Percentiles rank a stretch among this genome's conserved stretches.
Conservation (phyloP, 2,888 invertebrate genomes). For the Standfussiana lucernea region DNA sequence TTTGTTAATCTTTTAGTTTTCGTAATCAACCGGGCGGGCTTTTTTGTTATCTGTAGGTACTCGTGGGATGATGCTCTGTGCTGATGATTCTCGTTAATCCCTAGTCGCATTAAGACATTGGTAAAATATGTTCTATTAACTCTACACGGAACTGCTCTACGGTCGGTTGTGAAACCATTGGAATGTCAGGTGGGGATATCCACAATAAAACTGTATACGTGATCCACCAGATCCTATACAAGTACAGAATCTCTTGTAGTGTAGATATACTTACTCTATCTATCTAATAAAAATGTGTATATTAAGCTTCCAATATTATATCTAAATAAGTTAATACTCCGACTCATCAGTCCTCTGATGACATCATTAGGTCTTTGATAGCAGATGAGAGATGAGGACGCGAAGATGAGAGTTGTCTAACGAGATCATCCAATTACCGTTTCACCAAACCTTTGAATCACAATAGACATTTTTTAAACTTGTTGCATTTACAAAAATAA, state of each 20-base stretch:
- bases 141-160: background rate
- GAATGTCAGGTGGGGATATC: background rate
- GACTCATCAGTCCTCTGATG: background rate
- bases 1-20: background rate
- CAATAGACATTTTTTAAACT: background rate
- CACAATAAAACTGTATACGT: background rate
- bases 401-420: slow-evolving; percentile 18
- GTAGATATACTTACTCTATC: background rate
- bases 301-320: background rate
- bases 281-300: slow-evolving; percentile 9
- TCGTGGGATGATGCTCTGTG: background rate
- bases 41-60: background rate
- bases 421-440: slow-evolving; percentile 17
- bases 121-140: background rate
- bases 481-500: background rate
- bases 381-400: background rate
- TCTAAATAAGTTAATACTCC: background rate
- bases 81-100: background rate
- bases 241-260: background rate
- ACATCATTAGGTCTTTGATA: slow-evolving; percentile 26
- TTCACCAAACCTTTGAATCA: background rate
- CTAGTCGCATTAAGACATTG: background rate
- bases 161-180: background rate
- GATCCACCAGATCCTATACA: no score
- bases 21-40: background rate